These are phyloP conservation scores for Baronia brevicornis DNA, from an alignment of 2,888 invertebrate species.

Conservation along the genomic window DNA sequence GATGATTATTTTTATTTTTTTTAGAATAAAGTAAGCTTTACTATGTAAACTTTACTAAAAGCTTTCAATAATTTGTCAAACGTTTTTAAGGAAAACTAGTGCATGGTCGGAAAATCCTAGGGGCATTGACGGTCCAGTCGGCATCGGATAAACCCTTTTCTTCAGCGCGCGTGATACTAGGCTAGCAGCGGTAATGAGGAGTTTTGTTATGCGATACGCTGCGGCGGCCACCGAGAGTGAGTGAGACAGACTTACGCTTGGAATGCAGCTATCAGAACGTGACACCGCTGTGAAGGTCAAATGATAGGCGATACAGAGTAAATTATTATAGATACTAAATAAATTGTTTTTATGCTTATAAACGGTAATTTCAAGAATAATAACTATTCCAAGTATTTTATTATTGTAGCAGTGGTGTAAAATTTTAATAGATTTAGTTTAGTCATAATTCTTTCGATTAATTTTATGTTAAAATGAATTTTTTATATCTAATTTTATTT, in stretches of 20 bases:
- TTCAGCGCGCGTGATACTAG: slow-evolving; percentile 76
- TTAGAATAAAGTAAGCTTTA: not conserved
- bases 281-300: slow-evolving; percentile 65
- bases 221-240: slow-evolving; percentile 38
- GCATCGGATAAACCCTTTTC: slow-evolving; percentile 76
- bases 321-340: slow-evolving; percentile 28
- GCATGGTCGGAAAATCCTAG: slow-evolving; percentile 65
- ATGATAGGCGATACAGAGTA: slow-evolving; percentile 57
- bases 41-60: not conserved
- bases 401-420: no score
- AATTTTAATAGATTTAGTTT: no score
- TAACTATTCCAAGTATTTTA: no score
- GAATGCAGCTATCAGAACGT: slow-evolving; percentile 57
- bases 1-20: slow-evolving; percentile 1
- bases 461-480: no score
- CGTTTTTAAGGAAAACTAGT: slow-evolving; percentile 50
- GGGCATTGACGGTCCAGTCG: slow-evolving; percentile 55
- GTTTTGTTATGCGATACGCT: slow-evolving; percentile 36
- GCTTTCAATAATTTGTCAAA: slow-evolving; percentile 17
- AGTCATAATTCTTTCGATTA: no score
- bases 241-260: slow-evolving; percentile 47
- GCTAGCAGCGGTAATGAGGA: slow-evolving; percentile 53
- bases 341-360: slow-evolving; percentile 14
- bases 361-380: no score
- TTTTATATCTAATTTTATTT: no score